Evolutionary conservation across 2,797 vertebrate species (phyloP), one percentile per base, ranked within the genome.

Genomic region (Hephaestus fuliginosus): DNA sequence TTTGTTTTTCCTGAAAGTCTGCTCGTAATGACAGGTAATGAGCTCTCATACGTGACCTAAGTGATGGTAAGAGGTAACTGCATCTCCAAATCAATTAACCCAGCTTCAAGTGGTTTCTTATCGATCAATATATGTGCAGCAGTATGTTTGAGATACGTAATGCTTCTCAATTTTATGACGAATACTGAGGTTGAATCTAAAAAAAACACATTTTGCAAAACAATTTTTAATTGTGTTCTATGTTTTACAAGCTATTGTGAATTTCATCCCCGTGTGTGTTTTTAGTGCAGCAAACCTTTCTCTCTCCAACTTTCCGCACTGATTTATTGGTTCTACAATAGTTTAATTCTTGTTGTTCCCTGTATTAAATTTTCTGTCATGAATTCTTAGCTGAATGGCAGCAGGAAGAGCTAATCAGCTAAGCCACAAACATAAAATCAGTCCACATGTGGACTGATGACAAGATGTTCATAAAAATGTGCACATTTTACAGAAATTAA

Each of bases 11-110:
- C 72, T 80, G 76, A 71, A 73, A 62, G 70, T 76, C 75, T 63
- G 30, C 72, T 67, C 55, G 0, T 76, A 80, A 84, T 82, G 74
- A 74, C 71, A 88, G 85, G 82, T 90, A 89, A 86, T 80, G 76
- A 85, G 67, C 64, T 76, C 65, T 78, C 57, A 67, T 72, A 69
- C 57, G 49, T 81, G 71, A 63, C 66, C 52, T 68, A 67, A 77
- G 60, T 67, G 66, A 70, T 52, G 61, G 46, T 57, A 49, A 72
- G 48, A 77, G 76, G 66, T 48, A 78, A 74, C 64, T 52, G 11
- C n/a, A 69, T n/a, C 74, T 66, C 60, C 33, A 61, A 64, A 81
- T 86, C 71, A 66, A 71, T 78, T 63, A 77, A 62, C 61, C 25
- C 20, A 51, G 41, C 43, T 49, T 61, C 12, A 17, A 33, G 44